phyloP scores from a whole-genome alignment of 2,113 vertebrate species.

The Hyperopisus bebe region DNA sequence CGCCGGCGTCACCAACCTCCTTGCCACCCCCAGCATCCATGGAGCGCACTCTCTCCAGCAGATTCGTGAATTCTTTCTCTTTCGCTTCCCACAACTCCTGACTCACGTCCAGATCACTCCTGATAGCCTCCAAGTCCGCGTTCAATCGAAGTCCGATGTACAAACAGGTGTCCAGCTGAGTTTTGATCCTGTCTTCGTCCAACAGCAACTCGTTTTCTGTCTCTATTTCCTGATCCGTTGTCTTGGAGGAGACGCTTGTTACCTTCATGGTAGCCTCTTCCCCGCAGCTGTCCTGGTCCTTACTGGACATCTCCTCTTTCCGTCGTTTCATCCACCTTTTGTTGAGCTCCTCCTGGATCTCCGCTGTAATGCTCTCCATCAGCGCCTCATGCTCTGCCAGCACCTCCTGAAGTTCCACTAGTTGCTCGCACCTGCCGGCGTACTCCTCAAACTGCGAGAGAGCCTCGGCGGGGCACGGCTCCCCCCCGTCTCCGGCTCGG shows the following conservation, averaged over 20 bases:
- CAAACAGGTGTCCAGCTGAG: slow-evolving; percentile 86
- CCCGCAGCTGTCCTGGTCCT: slow-evolving; percentile 46
- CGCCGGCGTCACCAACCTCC: slow-evolving; percentile 13
- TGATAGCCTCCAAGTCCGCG: slow-evolving; percentile 77
- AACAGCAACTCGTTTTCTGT: slow-evolving; percentile 55
- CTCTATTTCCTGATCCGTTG: slow-evolving; percentile 22
- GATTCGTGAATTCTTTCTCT: slow-evolving; percentile 70
- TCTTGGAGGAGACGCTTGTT: slow-evolving; percentile 13
- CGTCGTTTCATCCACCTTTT: slow-evolving; percentile 82
- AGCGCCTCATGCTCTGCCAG: slow-evolving; percentile 76
- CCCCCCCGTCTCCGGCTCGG: slow-evolving; percentile 6
- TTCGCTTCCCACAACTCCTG: slow-evolving; percentile 72
- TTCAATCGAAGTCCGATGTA: slow-evolving; percentile 84
- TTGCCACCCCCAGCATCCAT: slow-evolving; percentile 54
- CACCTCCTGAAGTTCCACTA: slow-evolving; percentile 77
- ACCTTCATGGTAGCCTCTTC: slow-evolving; percentile 38
- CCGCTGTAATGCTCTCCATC: slow-evolving; percentile 72
- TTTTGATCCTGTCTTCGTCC: slow-evolving; percentile 79
- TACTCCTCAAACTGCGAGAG: slow-evolving; percentile 70
- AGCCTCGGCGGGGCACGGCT: slow-evolving; percentile 34
- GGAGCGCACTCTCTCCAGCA: slow-evolving; percentile 69
- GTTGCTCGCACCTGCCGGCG: slow-evolving; percentile 65
- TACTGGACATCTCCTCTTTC: slow-evolving; percentile 60
- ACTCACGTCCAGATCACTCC: slow-evolving; percentile 72
- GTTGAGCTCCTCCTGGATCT: slow-evolving; percentile 91